phyloP scores from a whole-genome alignment of 53 echinoderm and acorn worm species.

The Temnopleurus reevesii region DNA sequence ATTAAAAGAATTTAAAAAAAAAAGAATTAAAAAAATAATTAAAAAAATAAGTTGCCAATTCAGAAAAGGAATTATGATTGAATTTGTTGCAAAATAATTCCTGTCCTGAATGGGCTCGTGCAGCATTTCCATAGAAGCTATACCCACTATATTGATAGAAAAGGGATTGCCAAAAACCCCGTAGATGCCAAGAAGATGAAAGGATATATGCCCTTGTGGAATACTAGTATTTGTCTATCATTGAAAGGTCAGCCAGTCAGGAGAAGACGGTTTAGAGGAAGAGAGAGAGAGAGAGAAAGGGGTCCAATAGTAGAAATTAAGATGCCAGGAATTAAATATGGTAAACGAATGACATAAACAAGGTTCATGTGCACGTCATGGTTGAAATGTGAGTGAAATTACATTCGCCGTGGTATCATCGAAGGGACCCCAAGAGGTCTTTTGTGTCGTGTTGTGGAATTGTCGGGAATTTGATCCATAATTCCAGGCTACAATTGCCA shows the following conservation, averaged over 20 bases:
- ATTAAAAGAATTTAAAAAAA: too few species aligned
- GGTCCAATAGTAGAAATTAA: background rate
- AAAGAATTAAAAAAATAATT: too few species aligned
- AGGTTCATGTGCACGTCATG: background rate
- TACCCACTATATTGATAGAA: background rate
- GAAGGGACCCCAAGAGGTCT: conserved; percentile 4
- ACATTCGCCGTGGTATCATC: conserved; percentile 7
- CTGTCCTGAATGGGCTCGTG: too few species aligned
- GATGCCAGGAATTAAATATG: background rate
- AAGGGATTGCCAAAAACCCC: background rate
- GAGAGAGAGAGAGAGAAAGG: background rate
- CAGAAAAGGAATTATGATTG: too few species aligned
- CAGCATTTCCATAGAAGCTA: conserved; percentile 2
- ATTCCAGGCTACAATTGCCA: conserved; percentile 6
- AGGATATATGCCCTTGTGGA: conserved; percentile 33
- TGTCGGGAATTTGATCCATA: conserved; percentile 20
- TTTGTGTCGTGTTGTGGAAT: background rate
- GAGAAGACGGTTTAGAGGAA: background rate
- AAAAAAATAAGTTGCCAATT: too few species aligned
- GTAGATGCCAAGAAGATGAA: conserved; percentile 21
- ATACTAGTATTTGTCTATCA: conserved; percentile 35
- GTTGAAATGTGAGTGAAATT: conserved; percentile 37
- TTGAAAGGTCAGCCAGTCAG: conserved; percentile 3
- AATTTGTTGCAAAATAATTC: too few species aligned
- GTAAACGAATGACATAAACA: background rate